These are phyloP conservation scores for Sminthurinus signatus DNA, from an alignment of 1,140 invertebrate genomes.

Conservation along the genomic window DNA sequence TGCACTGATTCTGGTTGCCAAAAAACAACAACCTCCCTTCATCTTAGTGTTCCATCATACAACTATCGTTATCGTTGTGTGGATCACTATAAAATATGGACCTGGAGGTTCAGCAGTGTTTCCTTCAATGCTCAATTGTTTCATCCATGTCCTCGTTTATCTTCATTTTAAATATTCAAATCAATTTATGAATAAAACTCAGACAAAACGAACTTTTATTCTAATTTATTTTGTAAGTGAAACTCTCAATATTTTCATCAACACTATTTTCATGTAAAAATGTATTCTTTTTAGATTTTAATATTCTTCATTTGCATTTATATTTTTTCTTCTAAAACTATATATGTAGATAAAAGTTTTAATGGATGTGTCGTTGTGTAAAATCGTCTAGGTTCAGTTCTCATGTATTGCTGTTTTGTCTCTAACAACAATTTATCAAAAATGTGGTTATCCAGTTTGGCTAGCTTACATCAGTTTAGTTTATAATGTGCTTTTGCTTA, in stretches of 20 bases:
- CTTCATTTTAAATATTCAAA: conserved; percentile 4
- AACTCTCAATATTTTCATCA: too few relatives aligned
- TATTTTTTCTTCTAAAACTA: background rate
- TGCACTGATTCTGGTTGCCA: background rate
- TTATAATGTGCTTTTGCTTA: background rate
- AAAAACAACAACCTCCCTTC: background rate
- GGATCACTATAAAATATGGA: conserved; percentile 1
- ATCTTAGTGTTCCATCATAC: conserved; percentile 7
- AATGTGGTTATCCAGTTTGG: conserved; percentile 2
- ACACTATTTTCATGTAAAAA: background rate
- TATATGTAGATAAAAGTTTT: background rate
- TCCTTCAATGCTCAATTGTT: background rate
- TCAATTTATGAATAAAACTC: background rate
- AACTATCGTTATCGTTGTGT: background rate
- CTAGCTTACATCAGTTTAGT: background rate
- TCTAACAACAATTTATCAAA: background rate
- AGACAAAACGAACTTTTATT: background rate
- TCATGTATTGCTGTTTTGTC: background rate
- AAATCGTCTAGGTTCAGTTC: background rate
- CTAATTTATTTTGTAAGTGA: conserved; percentile 8
- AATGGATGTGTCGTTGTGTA: background rate
- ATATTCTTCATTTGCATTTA: background rate
- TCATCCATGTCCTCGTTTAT: conserved; percentile 5
- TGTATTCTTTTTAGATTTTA: background rate
- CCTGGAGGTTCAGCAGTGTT: conserved; percentile 4